phyloP scores from a whole-genome alignment of 2,797 vertebrate species.

The Acomys russatus region DNA sequence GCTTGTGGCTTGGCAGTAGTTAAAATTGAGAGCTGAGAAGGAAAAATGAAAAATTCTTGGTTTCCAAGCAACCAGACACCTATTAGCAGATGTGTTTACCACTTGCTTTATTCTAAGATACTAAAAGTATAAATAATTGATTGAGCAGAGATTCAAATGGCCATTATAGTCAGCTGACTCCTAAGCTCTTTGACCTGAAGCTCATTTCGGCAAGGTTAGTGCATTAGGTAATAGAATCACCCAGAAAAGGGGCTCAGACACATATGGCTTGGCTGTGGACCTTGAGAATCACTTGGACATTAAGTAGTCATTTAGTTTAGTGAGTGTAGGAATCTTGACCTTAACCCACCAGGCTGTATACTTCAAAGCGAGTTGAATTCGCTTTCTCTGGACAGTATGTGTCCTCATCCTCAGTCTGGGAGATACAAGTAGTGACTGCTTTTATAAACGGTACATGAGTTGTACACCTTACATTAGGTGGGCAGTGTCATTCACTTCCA shows the following conservation, averaged over 20 bases:
- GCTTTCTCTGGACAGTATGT: not conserved
- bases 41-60: constrained; percentile 60
- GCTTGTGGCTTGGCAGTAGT: constrained; percentile 61
- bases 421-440: not conserved
- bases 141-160: constrained; percentile 38
- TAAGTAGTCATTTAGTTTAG: constrained; percentile 2
- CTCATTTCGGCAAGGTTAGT: not conserved
- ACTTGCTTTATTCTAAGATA: constrained; percentile 59
- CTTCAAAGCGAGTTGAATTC: not conserved
- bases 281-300: constrained; percentile 24
- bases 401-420: not conserved
- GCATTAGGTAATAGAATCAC: not conserved
- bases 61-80: constrained; percentile 77
- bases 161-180: constrained; percentile 39
- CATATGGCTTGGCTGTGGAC: not conserved
- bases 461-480: not conserved
- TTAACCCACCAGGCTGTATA: not conserved
- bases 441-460: not conserved
- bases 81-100: constrained; percentile 52
- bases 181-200: constrained; percentile 28
- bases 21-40: constrained; percentile 63
- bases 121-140: constrained; percentile 67
- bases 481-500: not conserved
- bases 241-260: not conserved
- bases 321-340: not conserved